These are phyloP conservation scores for Staurois parvus DNA, from an alignment of 2,797 vertebrate species.

Conservation along the genomic window DNA sequence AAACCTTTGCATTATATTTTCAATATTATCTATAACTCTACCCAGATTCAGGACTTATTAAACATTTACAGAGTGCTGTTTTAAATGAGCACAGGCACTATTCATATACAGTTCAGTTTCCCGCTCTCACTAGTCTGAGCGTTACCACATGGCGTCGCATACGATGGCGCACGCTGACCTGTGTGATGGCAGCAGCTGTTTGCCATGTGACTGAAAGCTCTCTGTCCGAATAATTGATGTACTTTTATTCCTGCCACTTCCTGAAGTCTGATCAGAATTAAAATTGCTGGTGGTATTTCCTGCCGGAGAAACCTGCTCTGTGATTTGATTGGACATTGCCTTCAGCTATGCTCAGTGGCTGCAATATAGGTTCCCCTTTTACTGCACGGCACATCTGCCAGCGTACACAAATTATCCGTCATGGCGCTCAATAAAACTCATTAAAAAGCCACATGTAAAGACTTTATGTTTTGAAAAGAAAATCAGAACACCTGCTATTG, in stretches of 20 bases:
- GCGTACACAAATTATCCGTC: conserved; percentile 79
- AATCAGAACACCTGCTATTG: conserved; percentile 73
- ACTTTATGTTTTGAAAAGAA: conserved; percentile 78
- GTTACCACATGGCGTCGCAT: conserved; percentile 70
- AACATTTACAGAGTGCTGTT: not conserved
- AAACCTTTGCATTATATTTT: too few species aligned
- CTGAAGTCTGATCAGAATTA: conserved; percentile 95
- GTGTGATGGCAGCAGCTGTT: conserved; percentile 91
- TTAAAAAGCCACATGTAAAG: conserved; percentile 81
- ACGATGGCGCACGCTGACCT: conserved; percentile 64
- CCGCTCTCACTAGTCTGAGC: conserved; percentile 30
- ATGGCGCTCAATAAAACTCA: conserved; percentile 78
- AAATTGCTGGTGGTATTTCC: conserved; percentile 90
- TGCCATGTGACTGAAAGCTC: conserved; percentile 96
- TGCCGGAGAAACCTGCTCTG: conserved; percentile 78
- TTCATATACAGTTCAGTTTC: not conserved
- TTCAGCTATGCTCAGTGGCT: conserved; percentile 74
- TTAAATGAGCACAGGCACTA: not conserved
- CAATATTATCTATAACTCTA: too few species aligned
- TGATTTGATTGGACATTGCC: conserved; percentile 84
- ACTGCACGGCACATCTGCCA: conserved; percentile 74
- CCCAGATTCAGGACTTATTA: too few species aligned
- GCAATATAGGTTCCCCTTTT: conserved; percentile 68
- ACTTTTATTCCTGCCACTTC: conserved; percentile 95
- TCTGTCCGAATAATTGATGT: conserved; percentile 99